Evolutionary conservation across 2,113 vertebrate genomes (phyloP), one percentile per base, ranked within the genome.

Genomic region (Psephotus haematonotus): DNA sequence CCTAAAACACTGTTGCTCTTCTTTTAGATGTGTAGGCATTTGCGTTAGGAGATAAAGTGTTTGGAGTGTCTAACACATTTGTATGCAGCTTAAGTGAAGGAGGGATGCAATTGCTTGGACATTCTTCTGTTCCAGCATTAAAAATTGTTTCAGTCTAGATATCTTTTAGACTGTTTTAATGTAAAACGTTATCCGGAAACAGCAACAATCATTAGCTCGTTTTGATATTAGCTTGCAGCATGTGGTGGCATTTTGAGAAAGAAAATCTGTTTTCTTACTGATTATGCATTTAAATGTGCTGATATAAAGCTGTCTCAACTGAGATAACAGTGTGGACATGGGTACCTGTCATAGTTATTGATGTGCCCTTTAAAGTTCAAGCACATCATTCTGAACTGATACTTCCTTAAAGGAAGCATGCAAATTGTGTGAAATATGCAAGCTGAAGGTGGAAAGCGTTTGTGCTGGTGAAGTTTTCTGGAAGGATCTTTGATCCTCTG

Each of bases 341-440:
- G 50, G 57, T 96, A 90, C 90, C 87, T 96, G 85, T 83, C 82
- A 92, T 55, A 92, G 91, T 77, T 95, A 17, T 83, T 92, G 86
- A 19, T 67, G 55, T 78, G 50, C 43, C 60, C 77, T 79, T 70
- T 83, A 84, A 92, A 96, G 77, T 93, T 95, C 65, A 94, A 74
- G 55, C 46, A 5, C 43, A 17, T 91, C 1, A 19, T 71, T 81
- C 43, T 50, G 86, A 91, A n/a, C 50, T 64, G 72, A 7, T 46
- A 29, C 8, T 83, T 88, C 46, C 23, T 59, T 81, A 82, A 2
- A 2, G 69, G 43, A 84, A 70, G 41, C 25, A 20, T 71, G 25
- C 17, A 63, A 88, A 78, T 78, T 50, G 11, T 86, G 41, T 70
- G 76, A 55, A 95, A 78, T 68, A 50, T 13, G 27, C 50, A 46